Base-by-base conservation (phyloP, 2,797 vertebrate genomes). In the Coregonus suidteri region DNA sequence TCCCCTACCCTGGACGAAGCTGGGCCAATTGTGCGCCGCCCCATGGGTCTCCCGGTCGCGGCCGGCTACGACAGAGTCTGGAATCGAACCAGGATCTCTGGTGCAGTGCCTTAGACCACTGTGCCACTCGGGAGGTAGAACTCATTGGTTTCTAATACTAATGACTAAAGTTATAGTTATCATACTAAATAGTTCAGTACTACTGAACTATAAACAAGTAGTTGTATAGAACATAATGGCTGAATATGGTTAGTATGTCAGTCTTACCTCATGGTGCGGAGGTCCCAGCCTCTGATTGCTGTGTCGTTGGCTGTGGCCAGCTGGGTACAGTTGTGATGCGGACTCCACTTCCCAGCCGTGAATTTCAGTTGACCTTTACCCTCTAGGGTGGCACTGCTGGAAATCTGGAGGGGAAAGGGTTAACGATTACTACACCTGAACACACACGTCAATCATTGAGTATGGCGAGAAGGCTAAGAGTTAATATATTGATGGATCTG, bases 291-390 rank as follows among this genome's bases (percentile, higher is more conserved):
- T 1, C 97, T 94, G 77, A 99, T 95, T 65, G 94, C 84, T 0
- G 96, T 97, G 86, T 99, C 97, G 0, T 95, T 99, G 0, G 98
- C 97, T 0, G 98, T 99, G 87, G 97, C 96, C 78, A 98, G 94
- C 91, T 99, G 98, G 54, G 96, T 96, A 83, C 97, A 97, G 87
- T 96, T 98, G 93, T 99, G 98, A 85, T 99, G 98, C 0, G 98
- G 98, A 89, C 97, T 98, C 98, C 98, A 99, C 77, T 95, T 96
- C 64, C 97, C 98, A 0, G 96, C 94, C 15, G 96, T 99, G 91
- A 99, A 98, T 93, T 93, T 97, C 87, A 98, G 92, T 88, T 99
- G 98, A 73, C 98, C 98, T 92, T 98, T 99, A 47, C 98, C 98
- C 92, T 99, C 98, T 82, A 99, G 92, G 25, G 96, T 94, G 13